Conservation (phyloP, 2,888 invertebrate genomes). For the Heliconius erato region DNA sequence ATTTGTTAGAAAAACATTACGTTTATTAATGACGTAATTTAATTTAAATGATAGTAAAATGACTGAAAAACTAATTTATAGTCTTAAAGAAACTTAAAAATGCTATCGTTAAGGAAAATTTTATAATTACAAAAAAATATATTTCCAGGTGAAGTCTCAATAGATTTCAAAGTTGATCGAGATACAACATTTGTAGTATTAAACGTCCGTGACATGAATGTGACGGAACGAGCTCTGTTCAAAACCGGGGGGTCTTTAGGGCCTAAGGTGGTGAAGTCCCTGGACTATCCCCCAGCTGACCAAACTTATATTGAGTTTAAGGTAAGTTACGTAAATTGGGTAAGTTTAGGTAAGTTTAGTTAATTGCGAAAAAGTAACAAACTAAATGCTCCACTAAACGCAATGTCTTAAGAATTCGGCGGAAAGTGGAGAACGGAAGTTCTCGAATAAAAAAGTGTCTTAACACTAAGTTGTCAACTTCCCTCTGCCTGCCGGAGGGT, state of each 20-base stretch:
- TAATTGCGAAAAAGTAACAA: neutral
- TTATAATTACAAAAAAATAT: too few species aligned
- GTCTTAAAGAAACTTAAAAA: too few species aligned
- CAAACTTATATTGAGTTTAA: constrained; percentile 91
- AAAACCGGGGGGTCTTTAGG: constrained; percentile 86
- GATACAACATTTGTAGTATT: constrained; percentile 93
- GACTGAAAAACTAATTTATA: too few species aligned
- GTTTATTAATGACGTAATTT: too few species aligned
- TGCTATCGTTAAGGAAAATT: too few species aligned
- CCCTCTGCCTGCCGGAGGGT: too few species aligned
- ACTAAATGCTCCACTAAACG: neutral
- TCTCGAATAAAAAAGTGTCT: neutral
- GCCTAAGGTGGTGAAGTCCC: constrained; percentile 88
- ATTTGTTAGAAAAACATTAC: too few species aligned
- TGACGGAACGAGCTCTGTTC: constrained; percentile 90
- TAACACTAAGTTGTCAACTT: neutral
- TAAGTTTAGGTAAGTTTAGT: neutral
- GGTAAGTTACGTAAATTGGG: neutral
- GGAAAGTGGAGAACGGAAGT: neutral
- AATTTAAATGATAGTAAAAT: too few species aligned
- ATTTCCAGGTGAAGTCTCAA: constrained; percentile 90
- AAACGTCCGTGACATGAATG: constrained; percentile 94
- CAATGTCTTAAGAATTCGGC: neutral
- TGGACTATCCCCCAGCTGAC: constrained; percentile 94
- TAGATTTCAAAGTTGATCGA: constrained; percentile 93